phyloP scores from a whole-genome alignment of 2,113 vertebrate genomes.

The Cyrtonyx montezumae region DNA sequence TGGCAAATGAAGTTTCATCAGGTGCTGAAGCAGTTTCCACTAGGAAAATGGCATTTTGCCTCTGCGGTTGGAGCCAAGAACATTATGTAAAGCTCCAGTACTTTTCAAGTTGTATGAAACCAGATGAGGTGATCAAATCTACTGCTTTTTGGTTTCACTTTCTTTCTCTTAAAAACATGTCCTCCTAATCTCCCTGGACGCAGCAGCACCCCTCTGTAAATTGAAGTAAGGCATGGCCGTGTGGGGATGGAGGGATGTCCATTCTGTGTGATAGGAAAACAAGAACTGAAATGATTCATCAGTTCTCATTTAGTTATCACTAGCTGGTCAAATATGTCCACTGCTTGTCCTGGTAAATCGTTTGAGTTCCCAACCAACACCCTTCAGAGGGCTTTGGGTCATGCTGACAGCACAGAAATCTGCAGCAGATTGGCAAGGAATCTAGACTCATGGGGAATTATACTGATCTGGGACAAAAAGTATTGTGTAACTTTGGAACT shows the following conservation, averaged over 20 bases:
- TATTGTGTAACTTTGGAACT: background rate
- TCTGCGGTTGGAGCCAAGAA: background rate
- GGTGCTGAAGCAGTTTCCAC: constrained; percentile 33
- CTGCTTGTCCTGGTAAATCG: background rate
- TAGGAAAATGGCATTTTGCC: constrained; percentile 38
- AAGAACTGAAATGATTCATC: background rate
- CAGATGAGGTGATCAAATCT: constrained; percentile 27
- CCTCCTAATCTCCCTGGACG: background rate
- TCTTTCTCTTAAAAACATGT: constrained; percentile 2
- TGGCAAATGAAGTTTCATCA: constrained; percentile 42
- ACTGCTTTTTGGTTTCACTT: constrained; percentile 24
- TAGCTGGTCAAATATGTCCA: background rate
- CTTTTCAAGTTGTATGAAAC: constrained; percentile 11
- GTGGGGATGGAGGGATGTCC: background rate
- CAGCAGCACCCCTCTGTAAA: background rate
- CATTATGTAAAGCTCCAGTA: background rate
- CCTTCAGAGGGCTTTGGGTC: background rate
- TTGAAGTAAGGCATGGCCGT: background rate
- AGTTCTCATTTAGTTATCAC: background rate
- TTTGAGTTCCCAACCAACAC: background rate
- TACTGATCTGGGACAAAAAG: background rate
- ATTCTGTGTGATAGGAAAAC: background rate
- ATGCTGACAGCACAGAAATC: background rate
- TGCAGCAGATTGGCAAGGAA: background rate
- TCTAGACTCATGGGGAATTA: background rate